phyloP scores from a whole-genome alignment of 1,140 invertebrate genomes.

The Ostrea denselamellosa region DNA sequence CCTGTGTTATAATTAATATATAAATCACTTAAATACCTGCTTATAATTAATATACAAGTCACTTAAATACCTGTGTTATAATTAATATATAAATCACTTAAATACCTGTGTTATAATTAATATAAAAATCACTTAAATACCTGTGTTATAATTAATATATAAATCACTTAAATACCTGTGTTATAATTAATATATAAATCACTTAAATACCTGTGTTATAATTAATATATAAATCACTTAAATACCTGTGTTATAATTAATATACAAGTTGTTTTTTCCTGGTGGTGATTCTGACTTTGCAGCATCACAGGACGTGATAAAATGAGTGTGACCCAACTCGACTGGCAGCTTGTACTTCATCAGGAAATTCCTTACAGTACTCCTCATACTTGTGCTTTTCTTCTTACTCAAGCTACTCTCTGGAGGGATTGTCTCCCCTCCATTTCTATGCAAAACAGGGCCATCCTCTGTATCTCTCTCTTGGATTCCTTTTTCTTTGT shows the following conservation, averaged over 20 bases:
- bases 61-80: no score
- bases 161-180: no score
- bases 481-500: neutral
- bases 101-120: no score
- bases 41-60: no score
- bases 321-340: slow-evolving; percentile 13
- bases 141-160: no score
- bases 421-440: neutral
- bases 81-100: no score
- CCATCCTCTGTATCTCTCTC: neutral
- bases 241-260: slow-evolving; percentile 26
- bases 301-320: slow-evolving; percentile 1
- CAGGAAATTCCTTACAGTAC: neutral
- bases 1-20: no score
- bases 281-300: neutral
- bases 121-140: no score
- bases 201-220: slow-evolving; percentile 10
- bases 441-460: neutral
- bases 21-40: no score
- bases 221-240: slow-evolving; percentile 10
- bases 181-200: neutral
- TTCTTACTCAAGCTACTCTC: neutral
- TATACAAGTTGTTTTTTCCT: slow-evolving; percentile 19
- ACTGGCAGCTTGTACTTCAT: neutral
- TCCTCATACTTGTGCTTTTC: neutral